phyloP scores from a whole-genome alignment of 2,797 vertebrate species.

The Clamator glandarius region DNA sequence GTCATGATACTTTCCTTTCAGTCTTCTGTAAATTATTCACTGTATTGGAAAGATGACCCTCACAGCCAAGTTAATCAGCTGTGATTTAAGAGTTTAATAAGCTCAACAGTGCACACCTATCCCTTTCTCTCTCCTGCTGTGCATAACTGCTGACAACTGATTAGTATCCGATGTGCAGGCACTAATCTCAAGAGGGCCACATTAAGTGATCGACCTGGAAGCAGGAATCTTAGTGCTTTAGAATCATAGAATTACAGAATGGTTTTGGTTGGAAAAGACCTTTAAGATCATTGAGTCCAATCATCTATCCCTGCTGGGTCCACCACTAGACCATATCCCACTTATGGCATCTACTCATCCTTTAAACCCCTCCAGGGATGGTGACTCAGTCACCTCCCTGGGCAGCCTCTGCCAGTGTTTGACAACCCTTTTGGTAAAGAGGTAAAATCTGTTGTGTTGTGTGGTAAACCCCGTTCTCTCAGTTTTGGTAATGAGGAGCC shows the following conservation, averaged over 20 bases:
- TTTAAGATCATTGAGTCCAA: too few species aligned
- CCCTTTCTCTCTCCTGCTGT: not conserved
- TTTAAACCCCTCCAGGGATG: too few species aligned
- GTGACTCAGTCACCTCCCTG: too few species aligned
- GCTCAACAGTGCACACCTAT: not conserved
- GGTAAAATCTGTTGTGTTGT: not conserved
- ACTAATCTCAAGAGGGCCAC: not conserved
- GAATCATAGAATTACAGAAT: not conserved
- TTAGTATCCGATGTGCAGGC: not conserved
- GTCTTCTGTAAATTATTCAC: not conserved
- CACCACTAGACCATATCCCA: too few species aligned
- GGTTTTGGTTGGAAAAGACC: too few species aligned
- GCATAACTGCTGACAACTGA: not conserved
- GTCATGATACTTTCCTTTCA: not conserved
- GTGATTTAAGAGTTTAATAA: not conserved
- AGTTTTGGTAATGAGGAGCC: not conserved
- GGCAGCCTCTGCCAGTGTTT: too few species aligned
- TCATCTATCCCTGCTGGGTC: too few species aligned
- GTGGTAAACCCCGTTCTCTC: not conserved
- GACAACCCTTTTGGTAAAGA: too few species aligned
- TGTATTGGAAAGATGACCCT: not conserved
- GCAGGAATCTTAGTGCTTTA: not conserved
- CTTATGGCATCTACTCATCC: too few species aligned
- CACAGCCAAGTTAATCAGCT: not conserved
- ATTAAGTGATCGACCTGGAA: not conserved